These are phyloP conservation scores for Hyaena hyaena DNA, from an alignment of 2,113 vertebrate genomes.

Conservation along the genomic window DNA sequence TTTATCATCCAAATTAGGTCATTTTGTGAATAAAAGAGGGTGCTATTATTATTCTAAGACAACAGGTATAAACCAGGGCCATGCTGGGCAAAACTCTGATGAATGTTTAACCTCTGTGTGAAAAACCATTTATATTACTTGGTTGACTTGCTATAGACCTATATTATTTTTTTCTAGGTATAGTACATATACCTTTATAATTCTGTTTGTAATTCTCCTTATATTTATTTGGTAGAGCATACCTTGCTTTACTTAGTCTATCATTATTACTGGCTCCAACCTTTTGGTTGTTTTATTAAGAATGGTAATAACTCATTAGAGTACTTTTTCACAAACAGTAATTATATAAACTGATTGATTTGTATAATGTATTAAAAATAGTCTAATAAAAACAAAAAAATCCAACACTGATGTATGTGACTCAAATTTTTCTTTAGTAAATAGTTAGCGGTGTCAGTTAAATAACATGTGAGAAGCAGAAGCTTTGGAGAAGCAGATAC, in stretches of 20 bases:
- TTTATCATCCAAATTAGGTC: constrained; percentile 47
- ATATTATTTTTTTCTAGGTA: not conserved
- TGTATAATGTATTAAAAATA: not conserved
- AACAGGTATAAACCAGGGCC: not conserved
- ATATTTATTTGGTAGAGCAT: not conserved
- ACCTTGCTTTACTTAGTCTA: not conserved
- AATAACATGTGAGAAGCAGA: not conserved
- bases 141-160: not conserved
- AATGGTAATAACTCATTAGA: not conserved
- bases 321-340: not conserved
- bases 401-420: not conserved
- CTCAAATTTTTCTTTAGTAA: not conserved
- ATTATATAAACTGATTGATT: not conserved
- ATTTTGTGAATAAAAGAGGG: not conserved
- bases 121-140: not conserved
- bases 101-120: not conserved
- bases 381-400: not conserved
- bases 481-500: not conserved
- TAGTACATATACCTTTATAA: no score
- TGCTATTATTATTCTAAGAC: not conserved
- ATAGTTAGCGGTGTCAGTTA: not conserved
- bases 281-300: not conserved
- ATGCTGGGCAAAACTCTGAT: not conserved
- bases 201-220: not conserved
- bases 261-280: not conserved